Evolutionary conservation across 2,797 vertebrate genomes (phyloP).

Genomic region (Masticophis lateralis): DNA sequence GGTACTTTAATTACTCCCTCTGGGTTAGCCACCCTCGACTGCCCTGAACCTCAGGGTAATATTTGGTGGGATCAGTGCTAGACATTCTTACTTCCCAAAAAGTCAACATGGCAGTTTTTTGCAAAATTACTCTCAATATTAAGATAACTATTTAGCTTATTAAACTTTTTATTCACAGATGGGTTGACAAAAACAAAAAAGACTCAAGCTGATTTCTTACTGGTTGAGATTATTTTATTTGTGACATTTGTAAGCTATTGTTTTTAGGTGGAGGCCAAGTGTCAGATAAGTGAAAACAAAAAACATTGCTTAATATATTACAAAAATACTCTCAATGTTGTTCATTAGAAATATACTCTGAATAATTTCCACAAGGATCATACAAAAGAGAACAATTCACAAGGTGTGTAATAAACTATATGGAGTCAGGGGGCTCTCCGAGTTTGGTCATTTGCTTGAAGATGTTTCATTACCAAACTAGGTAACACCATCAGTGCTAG

Average conservation of each 20-base stretch:
- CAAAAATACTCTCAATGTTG: background rate
- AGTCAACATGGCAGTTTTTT: background rate
- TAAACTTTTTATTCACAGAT: background rate
- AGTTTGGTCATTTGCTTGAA: background rate
- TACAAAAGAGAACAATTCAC: background rate
- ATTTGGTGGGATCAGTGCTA: background rate
- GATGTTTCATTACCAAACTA: background rate
- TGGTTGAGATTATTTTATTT: background rate
- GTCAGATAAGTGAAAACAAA: background rate
- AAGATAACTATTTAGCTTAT: background rate
- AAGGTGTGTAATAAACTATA: background rate
- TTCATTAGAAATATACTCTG: background rate
- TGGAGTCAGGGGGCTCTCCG: background rate
- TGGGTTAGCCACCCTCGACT: background rate
- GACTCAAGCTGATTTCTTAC: background rate
- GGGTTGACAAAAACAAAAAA: background rate
- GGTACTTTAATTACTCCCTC: background rate
- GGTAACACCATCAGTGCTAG: background rate
- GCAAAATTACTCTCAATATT: background rate
- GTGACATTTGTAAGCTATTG: background rate
- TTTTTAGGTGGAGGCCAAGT: background rate
- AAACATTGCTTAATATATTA: background rate
- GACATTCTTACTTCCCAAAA: background rate
- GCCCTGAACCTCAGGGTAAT: background rate
- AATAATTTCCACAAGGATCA: background rate